Base-by-base conservation (phyloP, 2,888 invertebrate genomes). In the Ormyrus nitidulus region DNA sequence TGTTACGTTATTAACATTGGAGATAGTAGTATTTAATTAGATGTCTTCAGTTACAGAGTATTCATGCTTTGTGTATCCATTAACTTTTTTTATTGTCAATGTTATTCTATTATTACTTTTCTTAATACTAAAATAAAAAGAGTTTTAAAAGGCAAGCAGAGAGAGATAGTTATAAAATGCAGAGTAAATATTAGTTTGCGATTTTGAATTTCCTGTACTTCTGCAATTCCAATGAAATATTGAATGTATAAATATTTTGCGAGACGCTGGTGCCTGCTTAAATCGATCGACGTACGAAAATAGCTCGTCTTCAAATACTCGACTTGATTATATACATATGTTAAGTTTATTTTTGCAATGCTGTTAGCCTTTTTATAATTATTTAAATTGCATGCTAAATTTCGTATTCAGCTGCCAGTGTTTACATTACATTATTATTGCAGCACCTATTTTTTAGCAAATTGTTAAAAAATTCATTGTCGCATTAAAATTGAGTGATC, bases 161-260 rank as follows among this genome's bases (percentile, higher is more conserved):
- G 73, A 19, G n/a, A 68, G 53, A 7, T 69, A 44, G 66, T 72
- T 76, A 56, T 44, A 69, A 77, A 77, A 64, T 80, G 62, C 64
- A 68, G 53, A 77, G 64, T 68, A 69, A 80, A 73, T 77, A 77
- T 77, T 58, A 58, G 46, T 58, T 68, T 6, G 76, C 58, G 68
- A 77, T 77, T 80, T 77, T 68, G 76, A 72, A 77, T 76, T 77
- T 72, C 64, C 48, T 62, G 9, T 62, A 13, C 34, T 6, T 46
- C 46, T 62, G 58, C 8, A 51, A 73, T 69, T 64, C 64, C 59
- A 53, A 80, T 81, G 77, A 81, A 81, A 81, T 78, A 75, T 78
- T 78, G 77, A 75, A 68, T 71, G 51, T 62, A 77, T 78, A 81
- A 81, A 81, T 81, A 81, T 81, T 81, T 78, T 75, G 71, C 72